Percentiles rank a stretch among this genome's conserved stretches.
phyloP scores from a whole-genome alignment of 2,113 vertebrate genomes.

The Saccopteryx leptura region DNA sequence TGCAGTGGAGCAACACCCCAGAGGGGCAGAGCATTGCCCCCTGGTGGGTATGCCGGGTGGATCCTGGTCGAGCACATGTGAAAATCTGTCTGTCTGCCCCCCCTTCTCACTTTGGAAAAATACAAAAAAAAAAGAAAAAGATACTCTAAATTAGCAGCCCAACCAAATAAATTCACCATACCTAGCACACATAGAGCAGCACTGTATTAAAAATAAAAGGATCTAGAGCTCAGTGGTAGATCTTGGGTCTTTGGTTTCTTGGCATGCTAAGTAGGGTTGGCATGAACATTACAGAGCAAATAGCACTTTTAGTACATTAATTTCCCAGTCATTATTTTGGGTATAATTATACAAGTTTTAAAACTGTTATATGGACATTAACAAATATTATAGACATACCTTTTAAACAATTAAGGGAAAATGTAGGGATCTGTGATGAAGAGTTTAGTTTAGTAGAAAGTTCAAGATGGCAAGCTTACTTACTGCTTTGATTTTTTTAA shows the following conservation, averaged over 20 bases:
- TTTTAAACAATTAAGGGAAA: neutral
- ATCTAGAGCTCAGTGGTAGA: neutral
- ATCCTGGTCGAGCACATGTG: too few relatives aligned
- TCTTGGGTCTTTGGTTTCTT: neutral
- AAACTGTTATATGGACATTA: neutral
- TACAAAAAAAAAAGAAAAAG: neutral
- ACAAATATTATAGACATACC: neutral
- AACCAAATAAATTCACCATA: neutral
- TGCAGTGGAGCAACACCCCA: too few relatives aligned
- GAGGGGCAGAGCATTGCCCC: too few relatives aligned
- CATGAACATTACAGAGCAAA: neutral
- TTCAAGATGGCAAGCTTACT: neutral
- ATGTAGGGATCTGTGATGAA: neutral
- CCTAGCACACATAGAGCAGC: neutral
- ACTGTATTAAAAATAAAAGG: neutral
- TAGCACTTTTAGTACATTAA: neutral
- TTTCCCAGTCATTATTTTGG: slow-evolving; percentile 14
- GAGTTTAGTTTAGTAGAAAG: neutral
- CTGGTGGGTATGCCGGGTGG: too few relatives aligned
- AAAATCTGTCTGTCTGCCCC: too few relatives aligned
- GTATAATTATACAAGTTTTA: neutral
- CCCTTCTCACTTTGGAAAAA: too few relatives aligned
- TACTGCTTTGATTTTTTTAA: neutral
- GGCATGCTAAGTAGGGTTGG: neutral
- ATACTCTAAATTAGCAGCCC: neutral